phyloP scores from a whole-genome alignment of 2,797 vertebrate genomes.

The Hemitrygon akajei region DNA sequence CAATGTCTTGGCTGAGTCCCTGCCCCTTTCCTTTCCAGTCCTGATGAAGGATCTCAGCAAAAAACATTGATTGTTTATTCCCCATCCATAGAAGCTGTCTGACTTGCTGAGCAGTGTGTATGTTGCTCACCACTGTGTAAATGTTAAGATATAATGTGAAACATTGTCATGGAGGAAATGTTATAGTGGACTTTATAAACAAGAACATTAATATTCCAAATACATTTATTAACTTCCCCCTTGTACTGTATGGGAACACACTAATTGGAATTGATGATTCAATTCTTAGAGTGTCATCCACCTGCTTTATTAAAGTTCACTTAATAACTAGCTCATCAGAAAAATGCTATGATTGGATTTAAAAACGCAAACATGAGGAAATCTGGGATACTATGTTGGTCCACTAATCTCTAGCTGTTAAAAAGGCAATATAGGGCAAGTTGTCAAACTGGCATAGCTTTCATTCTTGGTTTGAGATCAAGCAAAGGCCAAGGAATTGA shows the following conservation, averaged over 20 bases:
- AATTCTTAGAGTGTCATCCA: neutral
- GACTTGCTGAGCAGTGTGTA: no score
- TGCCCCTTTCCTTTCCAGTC: no score
- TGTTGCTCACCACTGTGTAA: neutral
- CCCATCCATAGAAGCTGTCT: no score
- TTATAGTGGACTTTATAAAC: neutral
- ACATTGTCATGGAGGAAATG: neutral
- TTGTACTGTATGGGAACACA: neutral
- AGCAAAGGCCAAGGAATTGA: neutral
- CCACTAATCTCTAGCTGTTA: neutral
- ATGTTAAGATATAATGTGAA: neutral
- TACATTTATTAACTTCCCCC: neutral
- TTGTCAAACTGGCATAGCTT: no score
- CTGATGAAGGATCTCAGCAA: no score
- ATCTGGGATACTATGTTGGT: neutral
- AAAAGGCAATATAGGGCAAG: no score
- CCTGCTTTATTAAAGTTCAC: neutral
- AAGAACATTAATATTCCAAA: neutral
- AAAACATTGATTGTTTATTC: no score
- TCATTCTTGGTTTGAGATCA: neutral
- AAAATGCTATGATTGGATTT: neutral
- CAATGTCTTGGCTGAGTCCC: no score
- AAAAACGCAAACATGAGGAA: no score
- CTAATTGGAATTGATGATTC: neutral
- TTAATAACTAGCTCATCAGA: neutral